Percentiles rank a stretch among this genome's conserved stretches.
phyloP scores from a whole-genome alignment of 2,888 invertebrate genomes.

The Folsomia manolachei region DNA sequence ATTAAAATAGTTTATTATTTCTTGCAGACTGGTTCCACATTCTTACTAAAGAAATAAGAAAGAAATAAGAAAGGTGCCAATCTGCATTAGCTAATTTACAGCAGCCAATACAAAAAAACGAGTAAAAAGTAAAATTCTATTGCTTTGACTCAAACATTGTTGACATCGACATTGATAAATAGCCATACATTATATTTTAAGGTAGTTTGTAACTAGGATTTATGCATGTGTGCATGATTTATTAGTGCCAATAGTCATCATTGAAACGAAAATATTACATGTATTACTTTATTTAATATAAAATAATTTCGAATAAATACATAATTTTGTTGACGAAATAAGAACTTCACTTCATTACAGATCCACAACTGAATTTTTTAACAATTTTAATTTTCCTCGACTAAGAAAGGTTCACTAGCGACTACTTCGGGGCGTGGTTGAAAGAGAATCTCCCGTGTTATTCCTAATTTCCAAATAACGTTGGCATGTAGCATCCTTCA shows the following conservation, averaged over 20 bases:
- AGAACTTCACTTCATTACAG: neutral
- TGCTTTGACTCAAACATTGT: no score
- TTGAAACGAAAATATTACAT: neutral
- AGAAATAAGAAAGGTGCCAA: no score
- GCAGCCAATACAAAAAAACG: no score
- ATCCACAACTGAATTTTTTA: no score
- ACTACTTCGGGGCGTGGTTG: no score
- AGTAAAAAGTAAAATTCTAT: no score
- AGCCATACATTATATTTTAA: no score
- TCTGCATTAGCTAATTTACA: no score
- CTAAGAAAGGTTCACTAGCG: no score
- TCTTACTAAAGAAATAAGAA: conserved; percentile 39
- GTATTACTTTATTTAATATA: no score
- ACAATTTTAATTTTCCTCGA: no score
- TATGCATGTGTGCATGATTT: neutral
- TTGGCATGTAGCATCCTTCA: neutral
- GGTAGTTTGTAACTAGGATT: neutral
- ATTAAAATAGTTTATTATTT: conserved; percentile 18
- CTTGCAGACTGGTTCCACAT: conserved; percentile 43
- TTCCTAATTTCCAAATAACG: neutral
- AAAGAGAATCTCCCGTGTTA: neutral
- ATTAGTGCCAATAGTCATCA: neutral
- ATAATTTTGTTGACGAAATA: neutral
- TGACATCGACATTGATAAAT: neutral
- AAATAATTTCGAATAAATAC: neutral